A percentile compares a stretch with the other conserved stretches of the same genome.
Evolutionary conservation across 2,888 invertebrate species (phyloP).

Genomic region (Zootermopsis nevadensis): DNA sequence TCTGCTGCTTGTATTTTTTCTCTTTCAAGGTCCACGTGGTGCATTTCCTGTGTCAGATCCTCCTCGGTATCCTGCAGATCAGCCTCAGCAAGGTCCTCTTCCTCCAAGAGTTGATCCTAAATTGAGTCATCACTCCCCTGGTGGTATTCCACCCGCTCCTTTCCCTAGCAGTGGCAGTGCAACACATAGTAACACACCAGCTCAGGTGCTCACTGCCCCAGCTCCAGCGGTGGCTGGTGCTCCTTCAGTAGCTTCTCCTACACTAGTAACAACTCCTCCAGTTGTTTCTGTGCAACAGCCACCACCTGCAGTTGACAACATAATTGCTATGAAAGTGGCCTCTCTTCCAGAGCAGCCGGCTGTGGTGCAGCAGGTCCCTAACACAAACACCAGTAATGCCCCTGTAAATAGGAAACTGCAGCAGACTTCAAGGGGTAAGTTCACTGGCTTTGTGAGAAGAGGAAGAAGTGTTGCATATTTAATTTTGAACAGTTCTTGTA

Average conservation of each 20-base stretch:
- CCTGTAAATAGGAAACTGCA: constrained; percentile 23
- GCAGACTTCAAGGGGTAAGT: constrained; percentile 11
- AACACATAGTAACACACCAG: not conserved
- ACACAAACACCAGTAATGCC: constrained; percentile 7
- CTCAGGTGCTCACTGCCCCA: constrained; percentile 27
- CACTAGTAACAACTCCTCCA: not conserved
- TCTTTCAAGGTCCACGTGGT: constrained; percentile 32
- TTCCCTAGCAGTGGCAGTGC: constrained; percentile 38
- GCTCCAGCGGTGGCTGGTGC: constrained; percentile 19
- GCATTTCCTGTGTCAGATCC: constrained; percentile 40
- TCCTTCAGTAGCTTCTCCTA: constrained; percentile 27
- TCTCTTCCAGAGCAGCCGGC: constrained; percentile 53
- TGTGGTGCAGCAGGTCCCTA: constrained; percentile 22
- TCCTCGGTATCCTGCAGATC: constrained; percentile 31
- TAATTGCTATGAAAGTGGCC: constrained; percentile 24
- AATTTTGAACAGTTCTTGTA: no score
- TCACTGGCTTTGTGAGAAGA: no score
- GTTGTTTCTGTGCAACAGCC: constrained; percentile 46
- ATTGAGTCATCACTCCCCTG: constrained; percentile 30
- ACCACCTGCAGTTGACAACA: constrained; percentile 46
- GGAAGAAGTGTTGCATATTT: no score
- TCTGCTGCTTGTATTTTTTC: not conserved
- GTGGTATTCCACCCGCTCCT: constrained; percentile 47
- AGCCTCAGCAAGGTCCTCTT: constrained; percentile 38
- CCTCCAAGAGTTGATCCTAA: constrained; percentile 33